Percentiles rank a stretch among this genome's conserved stretches.
These are phyloP conservation scores for Paratilapia polleni DNA, from an alignment of 2,113 vertebrate genomes.

Conservation along the genomic window DNA sequence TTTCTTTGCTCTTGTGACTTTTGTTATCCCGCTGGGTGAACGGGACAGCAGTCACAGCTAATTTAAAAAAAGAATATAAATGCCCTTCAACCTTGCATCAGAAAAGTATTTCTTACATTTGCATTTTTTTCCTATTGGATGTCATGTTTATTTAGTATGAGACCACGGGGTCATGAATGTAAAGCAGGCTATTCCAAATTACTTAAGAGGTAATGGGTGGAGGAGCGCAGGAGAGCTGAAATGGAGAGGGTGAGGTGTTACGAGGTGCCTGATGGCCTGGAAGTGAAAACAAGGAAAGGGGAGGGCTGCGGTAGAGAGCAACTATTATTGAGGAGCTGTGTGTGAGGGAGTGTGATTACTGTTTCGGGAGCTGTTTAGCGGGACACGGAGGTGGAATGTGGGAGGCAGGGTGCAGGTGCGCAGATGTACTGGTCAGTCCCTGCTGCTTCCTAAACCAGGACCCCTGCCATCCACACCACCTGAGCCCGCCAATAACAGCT, in stretches of 20 bases:
- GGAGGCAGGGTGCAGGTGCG: slow-evolving; percentile 50
- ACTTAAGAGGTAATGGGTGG: too few species aligned
- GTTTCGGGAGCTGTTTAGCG: slow-evolving; percentile 29
- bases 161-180: background rate
- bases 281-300: background rate
- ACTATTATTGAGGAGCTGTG: slow-evolving; percentile 43
- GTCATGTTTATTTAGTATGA: background rate
- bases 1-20: background rate
- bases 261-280: background rate
- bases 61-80: background rate
- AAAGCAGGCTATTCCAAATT: background rate
- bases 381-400: background rate
- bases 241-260: background rate
- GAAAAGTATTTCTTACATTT: background rate
- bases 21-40: background rate
- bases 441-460: slow-evolving; percentile 26
- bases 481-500: slow-evolving; percentile 18
- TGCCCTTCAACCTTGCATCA: background rate
- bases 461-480: slow-evolving; percentile 38
- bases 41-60: background rate
- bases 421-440: slow-evolving; percentile 27
- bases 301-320: background rate
- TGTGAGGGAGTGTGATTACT: slow-evolving; percentile 17
- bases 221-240: too few species aligned
- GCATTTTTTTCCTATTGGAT: too few species aligned